Percentiles rank a stretch among this genome's conserved stretches.
Evolutionary conservation across 1,140 invertebrate genomes (phyloP).

Genomic region (Solen grandis): DNA sequence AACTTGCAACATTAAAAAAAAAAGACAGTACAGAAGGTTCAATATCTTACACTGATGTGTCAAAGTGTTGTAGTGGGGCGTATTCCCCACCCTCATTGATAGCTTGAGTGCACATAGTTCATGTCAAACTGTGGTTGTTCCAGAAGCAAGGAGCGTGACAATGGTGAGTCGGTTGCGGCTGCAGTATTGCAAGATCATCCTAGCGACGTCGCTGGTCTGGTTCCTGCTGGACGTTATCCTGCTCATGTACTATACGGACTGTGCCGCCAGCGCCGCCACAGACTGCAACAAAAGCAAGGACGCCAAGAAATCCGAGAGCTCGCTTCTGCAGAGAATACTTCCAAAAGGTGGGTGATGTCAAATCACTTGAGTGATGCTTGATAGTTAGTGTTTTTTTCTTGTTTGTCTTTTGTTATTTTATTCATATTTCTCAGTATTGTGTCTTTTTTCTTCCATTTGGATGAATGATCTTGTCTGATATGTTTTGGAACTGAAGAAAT

Average conservation of each 20-base stretch:
- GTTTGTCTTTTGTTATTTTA: conserved; percentile 4
- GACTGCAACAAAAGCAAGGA: conserved; percentile 50
- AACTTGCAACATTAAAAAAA: too few relatives aligned
- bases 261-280: conserved; percentile 69
- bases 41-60: too few relatives aligned
- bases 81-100: too few relatives aligned
- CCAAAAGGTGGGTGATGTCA: conserved; percentile 71
- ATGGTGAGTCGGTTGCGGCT: conserved; percentile 76
- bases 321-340: conserved; percentile 71
- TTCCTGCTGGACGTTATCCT: conserved; percentile 95
- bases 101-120: too few relatives aligned
- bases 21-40: too few relatives aligned
- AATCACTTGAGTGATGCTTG: too few relatives aligned
- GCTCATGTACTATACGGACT: conserved; percentile 96
- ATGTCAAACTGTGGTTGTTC: too few relatives aligned
- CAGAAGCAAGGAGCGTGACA: too few relatives aligned
- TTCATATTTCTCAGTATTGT: neutral
- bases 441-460: too few relatives aligned
- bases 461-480: too few relatives aligned
- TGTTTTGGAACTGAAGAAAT: too few relatives aligned
- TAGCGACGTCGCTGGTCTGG: conserved; percentile 97
- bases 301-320: conserved; percentile 50
- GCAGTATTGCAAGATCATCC: conserved; percentile 91
- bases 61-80: too few relatives aligned
- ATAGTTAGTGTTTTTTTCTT: neutral